These are phyloP conservation scores for Acanthisitta chloris DNA, from an alignment of 2,113 vertebrate genomes.

Conservation along the genomic window DNA sequence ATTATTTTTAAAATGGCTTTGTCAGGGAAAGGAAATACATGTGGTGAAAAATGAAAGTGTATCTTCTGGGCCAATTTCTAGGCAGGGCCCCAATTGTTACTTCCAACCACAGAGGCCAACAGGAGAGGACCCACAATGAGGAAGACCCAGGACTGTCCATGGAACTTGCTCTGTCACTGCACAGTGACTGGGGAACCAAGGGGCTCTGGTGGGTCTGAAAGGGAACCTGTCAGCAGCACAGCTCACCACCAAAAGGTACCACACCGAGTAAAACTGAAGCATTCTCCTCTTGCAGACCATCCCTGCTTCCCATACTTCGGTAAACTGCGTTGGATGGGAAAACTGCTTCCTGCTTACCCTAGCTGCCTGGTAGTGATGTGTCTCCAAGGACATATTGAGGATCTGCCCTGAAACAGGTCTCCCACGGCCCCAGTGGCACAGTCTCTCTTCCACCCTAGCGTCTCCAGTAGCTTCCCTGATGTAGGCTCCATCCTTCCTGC, in stretches of 20 bases:
- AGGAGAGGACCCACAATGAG: fast-evolving
- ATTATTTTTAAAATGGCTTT: neutral
- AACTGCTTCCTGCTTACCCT: neutral
- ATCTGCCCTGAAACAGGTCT: neutral
- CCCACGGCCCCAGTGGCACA: neutral
- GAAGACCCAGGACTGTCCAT: neutral
- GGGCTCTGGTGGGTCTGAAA: neutral
- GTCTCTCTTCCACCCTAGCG: neutral
- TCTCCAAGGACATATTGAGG: neutral
- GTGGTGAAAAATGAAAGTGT: neutral
- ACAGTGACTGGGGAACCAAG: neutral
- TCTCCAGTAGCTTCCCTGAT: neutral
- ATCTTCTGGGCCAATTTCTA: neutral
- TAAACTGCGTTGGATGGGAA: neutral
- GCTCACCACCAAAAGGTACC: neutral
- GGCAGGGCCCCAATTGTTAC: neutral
- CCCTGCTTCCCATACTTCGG: neutral
- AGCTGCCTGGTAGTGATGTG: neutral
- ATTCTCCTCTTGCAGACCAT: neutral
- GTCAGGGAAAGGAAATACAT: neutral
- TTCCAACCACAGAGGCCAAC: neutral
- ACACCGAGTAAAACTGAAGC: neutral
- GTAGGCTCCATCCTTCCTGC: neutral
- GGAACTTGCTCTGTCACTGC: neutral
- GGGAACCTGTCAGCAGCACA: neutral